Base-by-base conservation (phyloP, 2,888 invertebrate genomes). In the Plebejus argus region DNA sequence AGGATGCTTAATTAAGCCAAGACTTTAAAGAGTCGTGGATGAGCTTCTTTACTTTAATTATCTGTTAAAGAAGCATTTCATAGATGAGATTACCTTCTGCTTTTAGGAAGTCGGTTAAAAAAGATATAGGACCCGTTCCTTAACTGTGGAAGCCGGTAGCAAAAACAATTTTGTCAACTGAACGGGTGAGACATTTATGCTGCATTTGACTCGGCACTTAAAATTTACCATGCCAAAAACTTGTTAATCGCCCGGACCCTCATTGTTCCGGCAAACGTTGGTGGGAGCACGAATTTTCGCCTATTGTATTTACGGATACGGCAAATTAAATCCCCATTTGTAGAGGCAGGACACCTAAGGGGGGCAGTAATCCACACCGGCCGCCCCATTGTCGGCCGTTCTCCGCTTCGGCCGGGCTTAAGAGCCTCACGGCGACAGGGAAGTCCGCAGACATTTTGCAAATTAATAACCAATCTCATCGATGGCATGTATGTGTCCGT, bases 271-370 rank as follows among this genome's bases (percentile, higher is more conserved):
- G 80, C 84, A 84, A 88, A 86, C 85, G 85, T 82, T 83, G 82
- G 80, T 83, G 83, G 83, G 82, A 81, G 84, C 84, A 81, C 88
- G 88, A 89, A 90, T 88, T 87, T 84, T 85, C 87, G 84, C 82
- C 87, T 85, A 89, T 91, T 91, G 91, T 91, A 88, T 90, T 89
- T 88, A 88, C 86, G 87, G 88, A 88, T 87, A 88, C 89, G 87
- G 90, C 86, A 91, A 92, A 91, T 91, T 91, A 92, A 91, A 90
- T 88, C 90, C 89, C 89, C 90, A 90, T 91, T 90, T 89, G 88
- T 88, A 86, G 85, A 85, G 86, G 77, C 77, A 33, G 85, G 83
- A 85, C 86, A 89, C 89, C 88, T 88, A 86, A 85, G 85, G 87
- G 85, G 84, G 79, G 83, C 84, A 84, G 88, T 92, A 92, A 91